Percentiles rank a stretch among this genome's conserved stretches.
Evolutionary conservation across 1,140 invertebrate genomes (phyloP).

Genomic region (Anastatus disparis): DNA sequence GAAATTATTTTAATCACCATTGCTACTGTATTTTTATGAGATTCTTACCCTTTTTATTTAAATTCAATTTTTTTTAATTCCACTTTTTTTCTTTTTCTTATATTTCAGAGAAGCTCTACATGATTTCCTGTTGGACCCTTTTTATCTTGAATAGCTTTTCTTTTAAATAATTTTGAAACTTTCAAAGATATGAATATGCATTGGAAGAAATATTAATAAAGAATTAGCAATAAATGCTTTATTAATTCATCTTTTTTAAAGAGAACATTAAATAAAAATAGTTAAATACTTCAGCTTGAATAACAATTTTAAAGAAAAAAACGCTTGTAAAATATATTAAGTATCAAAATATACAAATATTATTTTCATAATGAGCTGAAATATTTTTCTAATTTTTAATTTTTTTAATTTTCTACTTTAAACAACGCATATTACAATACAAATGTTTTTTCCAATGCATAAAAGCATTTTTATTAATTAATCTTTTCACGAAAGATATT

Average conservation of each 20-base stretch:
- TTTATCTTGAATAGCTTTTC: constrained; percentile 1
- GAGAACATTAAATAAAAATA: too few relatives aligned
- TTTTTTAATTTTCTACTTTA: too few relatives aligned
- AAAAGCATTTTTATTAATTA: too few relatives aligned
- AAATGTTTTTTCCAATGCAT: too few relatives aligned
- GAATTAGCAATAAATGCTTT: not conserved
- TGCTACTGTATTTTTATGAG: not conserved
- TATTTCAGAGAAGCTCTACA: constrained; percentile 7
- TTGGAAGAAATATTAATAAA: not conserved
- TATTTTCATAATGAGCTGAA: constrained; percentile 7
- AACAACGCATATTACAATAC: too few relatives aligned
- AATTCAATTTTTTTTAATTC: not conserved
- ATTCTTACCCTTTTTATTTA: not conserved
- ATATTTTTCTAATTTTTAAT: constrained; percentile 1
- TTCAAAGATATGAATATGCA: not conserved
- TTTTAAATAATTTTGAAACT: not conserved
- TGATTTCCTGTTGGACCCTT: constrained; percentile 23
- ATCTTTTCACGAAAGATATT: too few relatives aligned
- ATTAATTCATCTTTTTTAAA: not conserved
- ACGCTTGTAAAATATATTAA: too few relatives aligned
- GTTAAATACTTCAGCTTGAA: too few relatives aligned
- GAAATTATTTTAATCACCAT: not conserved
- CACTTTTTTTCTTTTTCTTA: too few relatives aligned
- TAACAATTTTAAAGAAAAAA: too few relatives aligned
- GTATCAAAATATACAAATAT: too few relatives aligned